A percentile compares a stretch with the other conserved stretches of the same genome.
Conservation (phyloP, 1,140 invertebrate species). For the Drosophila navojoa region DNA sequence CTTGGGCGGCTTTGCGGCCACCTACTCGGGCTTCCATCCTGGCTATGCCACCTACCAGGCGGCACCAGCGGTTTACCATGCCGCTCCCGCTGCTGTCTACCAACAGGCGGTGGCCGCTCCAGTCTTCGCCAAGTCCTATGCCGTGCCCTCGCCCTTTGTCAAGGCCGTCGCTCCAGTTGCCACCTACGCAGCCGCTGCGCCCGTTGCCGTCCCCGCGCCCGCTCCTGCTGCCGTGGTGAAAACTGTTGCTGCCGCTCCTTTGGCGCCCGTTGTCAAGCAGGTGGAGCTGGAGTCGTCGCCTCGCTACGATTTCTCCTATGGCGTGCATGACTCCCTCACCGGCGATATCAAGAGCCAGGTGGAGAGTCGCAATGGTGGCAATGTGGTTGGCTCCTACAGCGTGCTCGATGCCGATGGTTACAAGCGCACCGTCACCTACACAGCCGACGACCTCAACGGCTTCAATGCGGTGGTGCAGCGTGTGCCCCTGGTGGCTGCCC, state of each 20-base stretch:
- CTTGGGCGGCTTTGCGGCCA: slow-evolving; percentile 70
- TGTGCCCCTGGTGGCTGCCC: slow-evolving; percentile 79
- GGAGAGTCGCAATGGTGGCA: slow-evolving; percentile 86
- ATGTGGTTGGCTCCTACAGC: slow-evolving; percentile 85
- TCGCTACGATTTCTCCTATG: slow-evolving; percentile 85
- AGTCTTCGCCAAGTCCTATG: slow-evolving; percentile 59
- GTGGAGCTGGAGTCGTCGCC: slow-evolving; percentile 67
- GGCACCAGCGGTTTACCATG: slow-evolving; percentile 60
- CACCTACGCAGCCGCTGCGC: slow-evolving; percentile 34
- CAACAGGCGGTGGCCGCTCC: slow-evolving; percentile 50
- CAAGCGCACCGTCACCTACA: slow-evolving; percentile 85
- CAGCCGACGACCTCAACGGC: slow-evolving; percentile 85
- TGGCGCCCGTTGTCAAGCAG: slow-evolving; percentile 61
- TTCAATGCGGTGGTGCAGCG: slow-evolving; percentile 85
- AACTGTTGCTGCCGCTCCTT: slow-evolving; percentile 31
- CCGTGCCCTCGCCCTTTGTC: slow-evolving; percentile 44
- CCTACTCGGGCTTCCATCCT: slow-evolving; percentile 69
- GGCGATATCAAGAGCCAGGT: slow-evolving; percentile 86
- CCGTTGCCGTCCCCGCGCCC: slow-evolving; percentile 4
- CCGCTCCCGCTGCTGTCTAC: slow-evolving; percentile 61
- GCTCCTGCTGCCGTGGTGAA: slow-evolving; percentile 36
- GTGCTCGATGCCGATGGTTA: slow-evolving; percentile 86
- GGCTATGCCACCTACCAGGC: slow-evolving; percentile 63
- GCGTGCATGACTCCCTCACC: slow-evolving; percentile 85
- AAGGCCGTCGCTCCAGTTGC: slow-evolving; percentile 50